phyloP scores from a whole-genome alignment of 1,140 invertebrate species.

The Drosophila fuyamai region DNA sequence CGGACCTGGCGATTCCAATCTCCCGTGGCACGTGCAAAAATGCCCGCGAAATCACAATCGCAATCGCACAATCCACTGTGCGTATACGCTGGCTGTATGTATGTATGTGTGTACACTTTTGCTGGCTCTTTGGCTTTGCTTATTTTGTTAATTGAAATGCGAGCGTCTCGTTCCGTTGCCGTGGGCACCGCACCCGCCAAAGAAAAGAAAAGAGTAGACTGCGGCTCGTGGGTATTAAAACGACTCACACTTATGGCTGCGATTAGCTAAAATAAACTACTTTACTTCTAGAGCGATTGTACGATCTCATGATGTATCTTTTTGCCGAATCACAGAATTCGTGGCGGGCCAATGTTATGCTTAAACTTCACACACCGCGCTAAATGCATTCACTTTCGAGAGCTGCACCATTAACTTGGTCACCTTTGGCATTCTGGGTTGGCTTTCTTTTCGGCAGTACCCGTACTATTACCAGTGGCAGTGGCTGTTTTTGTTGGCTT shows the following conservation, averaged over 20 bases:
- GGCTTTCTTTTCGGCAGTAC: conserved; percentile 38
- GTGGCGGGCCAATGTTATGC: conserved; percentile 39
- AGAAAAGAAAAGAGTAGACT: background rate
- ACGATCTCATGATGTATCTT: conserved; percentile 35
- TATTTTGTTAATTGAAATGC: conserved; percentile 79
- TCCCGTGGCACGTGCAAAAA: conserved; percentile 45
- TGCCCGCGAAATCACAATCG: conserved; percentile 36
- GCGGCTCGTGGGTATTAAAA: conserved; percentile 21
- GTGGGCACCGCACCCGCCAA: conserved; percentile 43
- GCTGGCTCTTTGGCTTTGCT: conserved; percentile 53
- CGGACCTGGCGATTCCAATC: conserved; percentile 19
- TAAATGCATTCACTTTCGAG: conserved; percentile 42
- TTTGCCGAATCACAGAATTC: conserved; percentile 40
- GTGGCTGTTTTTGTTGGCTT: conserved; percentile 2
- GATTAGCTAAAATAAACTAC: conserved; percentile 42
- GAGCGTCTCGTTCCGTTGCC: conserved; percentile 47
- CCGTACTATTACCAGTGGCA: background rate
- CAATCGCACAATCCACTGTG: conserved; percentile 21
- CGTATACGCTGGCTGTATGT: background rate
- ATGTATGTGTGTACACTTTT: conserved; percentile 10
- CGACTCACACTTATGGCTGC: conserved; percentile 17
- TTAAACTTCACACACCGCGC: conserved; percentile 31
- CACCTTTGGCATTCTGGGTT: conserved; percentile 47
- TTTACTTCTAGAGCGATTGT: conserved; percentile 9
- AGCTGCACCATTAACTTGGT: conserved; percentile 47